Evolutionary conservation across 1,140 invertebrate genomes (phyloP), one percentile per base, ranked within the genome.

Genomic region (Drosophila fuyamai): DNA sequence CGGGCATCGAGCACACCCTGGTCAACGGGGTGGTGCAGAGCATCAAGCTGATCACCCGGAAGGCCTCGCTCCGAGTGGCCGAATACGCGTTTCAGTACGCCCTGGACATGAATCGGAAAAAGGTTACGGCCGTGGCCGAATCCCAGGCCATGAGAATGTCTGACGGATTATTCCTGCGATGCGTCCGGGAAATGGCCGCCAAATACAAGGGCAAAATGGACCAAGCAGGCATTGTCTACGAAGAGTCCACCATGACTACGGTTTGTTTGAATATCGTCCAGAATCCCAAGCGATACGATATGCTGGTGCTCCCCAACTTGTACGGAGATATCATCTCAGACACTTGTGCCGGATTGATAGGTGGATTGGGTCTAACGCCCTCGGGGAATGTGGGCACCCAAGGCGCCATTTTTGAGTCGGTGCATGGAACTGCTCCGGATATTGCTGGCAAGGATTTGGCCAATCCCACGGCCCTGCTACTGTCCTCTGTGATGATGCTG

Each of bases 61-160:
- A 96, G 84, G 99, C 99, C 16, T 99, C 98, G 5, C 95, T 95
- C 79, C 94, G 99, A 75, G 98, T 99, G 35, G 99, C 99, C 6
- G 98, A 99, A 93, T 99, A 98, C 94, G 98, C 98, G 12, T 99
- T 99, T 93, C 95, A 98, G 92, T 99, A 99, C 94, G 98, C 99
- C 23, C 95, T 96, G 72, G 96, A 96, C n/a, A 98, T 99, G 94
- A 96, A 97, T 72, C 95, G 99, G 65, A 96, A 95, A 90, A 97
- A 97, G 93, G 97, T 99, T 41, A 99, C 98, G 13, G 99, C 98
- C 68, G 99, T 99, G 6, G 99, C 99, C 93, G 99, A 99, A 94
- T 98, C 98, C 9, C 99, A 99, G 89, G 99, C 99, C 85, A 99
- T 99, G 97, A 95, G 98, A 90, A 99, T 99, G 98, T 99, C 98